Base-by-base conservation (phyloP, 2,888 invertebrate genomes). In the Diabrotica balteata region DNA sequence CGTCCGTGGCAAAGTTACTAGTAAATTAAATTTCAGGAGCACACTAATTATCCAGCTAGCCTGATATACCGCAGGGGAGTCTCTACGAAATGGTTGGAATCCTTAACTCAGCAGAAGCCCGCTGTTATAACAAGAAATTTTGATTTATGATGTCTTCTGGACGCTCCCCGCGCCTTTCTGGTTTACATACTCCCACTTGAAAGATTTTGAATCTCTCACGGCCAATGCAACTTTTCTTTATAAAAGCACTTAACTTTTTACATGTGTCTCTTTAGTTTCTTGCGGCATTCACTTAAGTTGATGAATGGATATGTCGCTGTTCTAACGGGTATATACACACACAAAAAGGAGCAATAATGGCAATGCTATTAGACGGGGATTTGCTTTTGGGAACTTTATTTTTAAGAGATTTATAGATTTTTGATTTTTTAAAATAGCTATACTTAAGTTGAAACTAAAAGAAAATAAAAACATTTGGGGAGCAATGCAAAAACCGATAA, bases 1-100 rank as follows among this genome's bases (percentile, higher is more conserved):
- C 71, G 47, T 11, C 44, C 53, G 54, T 46, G 53, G 53, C 10
- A 11, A 75, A 72, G 74, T 71, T 75, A 75, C 74, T 77, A 77
- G 78, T 79, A 79, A 80, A 82, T 81, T 81, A 81, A 80, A 79
- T 80, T 81, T 78, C 79, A 80, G 80, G 79, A 81, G 81, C 78
- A 77, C 75, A 76, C 77, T 81, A 81, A 82, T 82, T 82, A 81
- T 79, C 78, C 44, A 78, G 80, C 78, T 78, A 78, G 70, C 65
- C 78, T 77, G 75, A 77, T 77, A 78, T 75, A 77, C 73, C 79
- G 74, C 75, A 75, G 70, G 80, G 80, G 79, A 67, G 75, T 57
- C 73, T 68, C 72, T 71, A 72, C 75, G 80, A 81, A 78, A 81
- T 80, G 80, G 81, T 79, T 78, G 79, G 75, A 72, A 67, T 72